Base-by-base conservation (phyloP, 2,113 vertebrate species). In the Greenwoodochromis staneri region DNA sequence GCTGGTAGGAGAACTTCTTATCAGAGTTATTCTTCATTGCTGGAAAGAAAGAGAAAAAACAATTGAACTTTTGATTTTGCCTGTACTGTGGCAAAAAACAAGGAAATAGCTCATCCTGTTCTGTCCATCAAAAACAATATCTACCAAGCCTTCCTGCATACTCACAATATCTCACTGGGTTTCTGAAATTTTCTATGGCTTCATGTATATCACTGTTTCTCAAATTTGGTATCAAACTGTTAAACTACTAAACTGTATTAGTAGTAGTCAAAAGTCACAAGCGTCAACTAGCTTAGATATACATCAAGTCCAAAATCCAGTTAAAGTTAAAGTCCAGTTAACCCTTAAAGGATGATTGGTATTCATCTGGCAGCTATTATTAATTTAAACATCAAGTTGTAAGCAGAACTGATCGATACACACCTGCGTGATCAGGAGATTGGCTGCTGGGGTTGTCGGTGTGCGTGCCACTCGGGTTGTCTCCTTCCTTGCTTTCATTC, bases 1-100 rank as follows among this genome's bases (percentile, higher is more conserved):
- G 97, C 94, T 98, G 98, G 88, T 98, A 99, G 88, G 96, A 98
- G 95, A 99, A 99, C 93, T 97, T 99, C 85, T 96, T 98, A 86
- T 98, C 98, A 12, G 97, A 96, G 87, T 99, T 98, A 86, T 98
- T 99, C 95, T 98, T 99, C 96, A 98, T 93, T 0, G 96, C 98
- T 98, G 94, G 76, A 96, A 69, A 88, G 82, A n/a, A 91, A 89
- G 11, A 55, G 73, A 66, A 80, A 49, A 49, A 78, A 51, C 27
- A n/a, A 51, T 5, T 19, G 3, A 9, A 19, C 14, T 24, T 49
- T 81, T 7, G 17, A 42, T 40, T 66, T 51, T 54, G 6, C 11
- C 17, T 34, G 10, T 55, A 66, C 2, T 16, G 12, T 17, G 9
- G 40, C 13, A 87, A 29, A 27, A 81, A 1, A 42, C 14, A 0